These are phyloP conservation scores for Coracopsis vasa DNA, from an alignment of 2,113 vertebrate genomes.

Conservation along the genomic window DNA sequence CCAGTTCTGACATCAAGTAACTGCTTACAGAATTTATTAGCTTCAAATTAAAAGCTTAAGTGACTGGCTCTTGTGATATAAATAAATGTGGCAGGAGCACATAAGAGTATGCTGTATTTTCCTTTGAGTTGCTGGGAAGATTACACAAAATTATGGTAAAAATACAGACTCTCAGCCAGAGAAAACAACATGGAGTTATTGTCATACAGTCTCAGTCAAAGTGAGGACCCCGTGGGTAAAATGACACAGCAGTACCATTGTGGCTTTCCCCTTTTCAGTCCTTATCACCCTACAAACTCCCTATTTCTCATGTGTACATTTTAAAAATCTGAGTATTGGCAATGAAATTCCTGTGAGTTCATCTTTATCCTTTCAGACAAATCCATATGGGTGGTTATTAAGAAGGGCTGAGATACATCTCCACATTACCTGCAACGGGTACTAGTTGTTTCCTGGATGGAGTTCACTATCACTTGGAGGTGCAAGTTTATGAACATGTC, in stretches of 20 bases:
- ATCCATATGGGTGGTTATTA: background rate
- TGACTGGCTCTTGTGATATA: background rate
- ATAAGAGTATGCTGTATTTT: conserved; percentile 12
- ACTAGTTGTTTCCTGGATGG: background rate
- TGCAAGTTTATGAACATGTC: background rate
- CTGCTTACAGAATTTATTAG: conserved; percentile 29
- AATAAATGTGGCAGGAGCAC: conserved; percentile 21
- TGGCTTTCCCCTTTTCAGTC: background rate
- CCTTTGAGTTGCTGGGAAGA: conserved; percentile 27
- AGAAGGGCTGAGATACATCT: background rate
- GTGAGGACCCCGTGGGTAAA: background rate
- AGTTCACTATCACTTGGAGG: background rate
- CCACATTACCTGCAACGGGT: background rate
- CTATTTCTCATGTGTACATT: background rate
- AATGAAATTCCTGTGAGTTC: background rate
- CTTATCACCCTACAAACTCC: background rate
- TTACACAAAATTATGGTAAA: conserved; percentile 36
- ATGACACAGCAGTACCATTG: background rate
- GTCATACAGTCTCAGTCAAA: background rate
- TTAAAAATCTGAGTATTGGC: background rate
- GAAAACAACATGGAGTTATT: background rate
- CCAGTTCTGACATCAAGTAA: background rate
- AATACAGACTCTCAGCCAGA: background rate
- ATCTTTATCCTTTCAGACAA: background rate
- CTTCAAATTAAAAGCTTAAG: conserved; percentile 34